Percentiles rank a stretch among this genome's conserved stretches.
phyloP scores from a whole-genome alignment of 2,113 vertebrate genomes.

The Triplophysa dalaica region DNA sequence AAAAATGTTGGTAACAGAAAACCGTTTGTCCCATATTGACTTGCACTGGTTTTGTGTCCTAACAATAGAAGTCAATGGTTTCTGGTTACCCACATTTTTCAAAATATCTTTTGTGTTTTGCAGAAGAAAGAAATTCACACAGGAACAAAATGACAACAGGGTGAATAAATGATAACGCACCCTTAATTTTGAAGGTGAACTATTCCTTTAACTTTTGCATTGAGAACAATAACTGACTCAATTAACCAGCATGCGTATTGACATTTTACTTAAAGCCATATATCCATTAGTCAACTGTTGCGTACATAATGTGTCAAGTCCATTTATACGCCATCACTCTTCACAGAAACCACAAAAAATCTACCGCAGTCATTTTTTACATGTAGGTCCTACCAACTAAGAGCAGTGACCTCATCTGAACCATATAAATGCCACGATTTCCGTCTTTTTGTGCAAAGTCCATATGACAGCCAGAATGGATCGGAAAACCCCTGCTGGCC shows the following conservation, averaged over 20 bases:
- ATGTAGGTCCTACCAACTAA: background rate
- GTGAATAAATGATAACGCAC: background rate
- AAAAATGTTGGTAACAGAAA: too few species aligned
- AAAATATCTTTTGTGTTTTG: too few species aligned
- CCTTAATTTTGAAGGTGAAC: background rate
- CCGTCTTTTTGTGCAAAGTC: background rate
- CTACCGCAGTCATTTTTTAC: conserved; percentile 4
- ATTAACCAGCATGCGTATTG: background rate
- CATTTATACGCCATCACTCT: conserved; percentile 11
- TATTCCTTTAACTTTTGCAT: background rate
- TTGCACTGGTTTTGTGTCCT: too few species aligned
- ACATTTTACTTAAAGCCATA: conserved; percentile 6
- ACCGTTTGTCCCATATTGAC: too few species aligned
- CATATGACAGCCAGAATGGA: background rate
- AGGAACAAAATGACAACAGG: background rate
- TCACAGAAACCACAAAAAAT: background rate
- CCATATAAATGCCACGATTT: background rate
- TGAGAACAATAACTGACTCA: background rate
- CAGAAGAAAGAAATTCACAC: too few species aligned
- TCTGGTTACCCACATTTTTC: too few species aligned
- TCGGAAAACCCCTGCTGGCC: conserved; percentile 49
- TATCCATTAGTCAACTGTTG: background rate
- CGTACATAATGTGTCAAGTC: background rate
- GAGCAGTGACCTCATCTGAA: background rate
- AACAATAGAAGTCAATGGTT: too few species aligned